Evolutionary conservation across 2,113 vertebrate genomes (phyloP), one percentile per base, ranked within the genome.

Genomic region (Hipposideros armiger): DNA sequence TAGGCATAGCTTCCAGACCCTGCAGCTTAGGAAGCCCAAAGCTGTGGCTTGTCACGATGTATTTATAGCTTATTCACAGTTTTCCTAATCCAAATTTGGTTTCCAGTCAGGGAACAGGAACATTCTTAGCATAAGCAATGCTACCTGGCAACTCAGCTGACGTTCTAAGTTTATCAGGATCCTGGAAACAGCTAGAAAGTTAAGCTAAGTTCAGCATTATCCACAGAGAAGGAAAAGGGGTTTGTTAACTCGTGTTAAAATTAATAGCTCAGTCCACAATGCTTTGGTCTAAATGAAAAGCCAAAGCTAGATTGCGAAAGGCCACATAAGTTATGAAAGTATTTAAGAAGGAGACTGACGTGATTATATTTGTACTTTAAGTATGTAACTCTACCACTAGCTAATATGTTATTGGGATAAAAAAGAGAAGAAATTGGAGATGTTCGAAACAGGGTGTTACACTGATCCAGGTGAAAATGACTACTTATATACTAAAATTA

Each of bases 221-320:
- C 42, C 42, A 91, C 28, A 66, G 52, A 54, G 16, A 91, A 91
- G n/a, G n/a, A 24, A 88, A 91, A 93, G 50, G 3, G 13, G 40
- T 60, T 52, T 90, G 22, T 76, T 77, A 87, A 87, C 7, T 94
- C 52, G 30, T 32, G 36, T 52, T 77, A 83, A 94, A 87, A 88
- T 47, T 36, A 87, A 76, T 76, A 77, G 76, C 30, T 87, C 52
- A 81, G 19, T 85, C 40, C 56, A 16, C 32, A 88, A 87, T 82
- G 32, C 84, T 26, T 69, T 69, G 26, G 22, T 50, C 58, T 87
- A 87, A 90, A 87, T 69, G 50, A 94, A 83, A 96, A 24, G 45
- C 42, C 60, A 94, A 91, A 87, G 13, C 45, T 91, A 62, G 7
- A 83, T 64, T 91, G 11, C 70, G 24, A 87, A 96, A 91, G 58